Base-by-base conservation (phyloP, 2,113 vertebrate species). In the Coptodon bakossiorum region DNA sequence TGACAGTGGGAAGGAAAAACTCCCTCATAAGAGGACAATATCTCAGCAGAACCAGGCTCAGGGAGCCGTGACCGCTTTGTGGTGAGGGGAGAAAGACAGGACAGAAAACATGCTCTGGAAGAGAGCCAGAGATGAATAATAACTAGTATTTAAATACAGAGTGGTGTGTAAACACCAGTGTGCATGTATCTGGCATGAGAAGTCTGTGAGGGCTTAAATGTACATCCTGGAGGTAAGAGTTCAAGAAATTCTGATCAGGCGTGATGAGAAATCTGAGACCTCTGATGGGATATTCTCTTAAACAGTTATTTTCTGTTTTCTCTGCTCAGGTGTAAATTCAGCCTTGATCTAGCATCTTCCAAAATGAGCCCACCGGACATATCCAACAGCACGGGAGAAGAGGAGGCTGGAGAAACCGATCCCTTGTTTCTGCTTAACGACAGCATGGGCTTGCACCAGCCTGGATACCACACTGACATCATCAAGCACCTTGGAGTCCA, bases 401-500 rank as follows among this genome's bases (percentile, higher is more conserved):
- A 56, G 4, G 80, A 85, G 19, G 66, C 93, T 22, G 89, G 85
- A 22, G 94, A 36, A 83, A 89, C 90, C 6, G 82, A 93, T 17
- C 31, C 86, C 11, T 89, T 92, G 17, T 91, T 85, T 86, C 88
- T 95, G 8, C 90, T 90, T 11, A 96, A 97, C 7, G 86, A 95
- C 31, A 96, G 94, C 84, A 92, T 88, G 24, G 95, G 93, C 59
- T 91, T 96, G 53, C 90, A 94, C 40, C 93, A 90, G 3, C 97
- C 97, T 29, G 95, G 68, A 56, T 97, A 96, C 82, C 88, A 96
- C 85, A 97, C 95, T 54, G 98, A 98, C 94, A 95, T 98, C 93
- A 98, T 98, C 91, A 98, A 98, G 88, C 97, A 97, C 88, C 88
- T 97, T 11, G 96, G 96, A 4, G 98, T 98, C 43, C 97, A 98